Evolutionary conservation across 2,888 invertebrate species (phyloP).

Genomic region (Petrolisthes manimaculis): DNA sequence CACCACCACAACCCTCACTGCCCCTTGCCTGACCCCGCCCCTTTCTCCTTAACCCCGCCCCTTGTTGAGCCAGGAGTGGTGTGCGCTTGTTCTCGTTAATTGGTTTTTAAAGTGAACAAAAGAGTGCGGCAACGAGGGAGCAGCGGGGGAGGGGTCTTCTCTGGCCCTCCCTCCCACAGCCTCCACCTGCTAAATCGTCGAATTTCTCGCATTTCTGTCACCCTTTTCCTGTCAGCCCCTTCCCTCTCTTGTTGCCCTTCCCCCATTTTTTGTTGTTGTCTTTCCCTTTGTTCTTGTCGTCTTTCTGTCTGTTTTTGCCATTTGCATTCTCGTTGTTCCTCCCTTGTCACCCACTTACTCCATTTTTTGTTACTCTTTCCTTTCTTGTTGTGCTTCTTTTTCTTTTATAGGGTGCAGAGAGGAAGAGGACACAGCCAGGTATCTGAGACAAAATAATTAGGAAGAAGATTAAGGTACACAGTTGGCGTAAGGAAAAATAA

Average conservation of each 20-base stretch:
- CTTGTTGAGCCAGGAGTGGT: neutral
- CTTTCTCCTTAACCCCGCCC: slow-evolving; percentile 9
- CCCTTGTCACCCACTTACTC: neutral
- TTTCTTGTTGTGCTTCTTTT: neutral
- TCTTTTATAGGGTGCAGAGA: neutral
- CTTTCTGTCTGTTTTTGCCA: neutral
- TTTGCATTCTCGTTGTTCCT: neutral
- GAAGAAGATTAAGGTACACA: neutral
- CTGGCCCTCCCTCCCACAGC: neutral
- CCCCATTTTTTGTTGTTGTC: slow-evolving; percentile 35
- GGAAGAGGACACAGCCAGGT: neutral
- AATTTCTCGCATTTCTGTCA: slow-evolving; percentile 52
- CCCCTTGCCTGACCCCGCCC: neutral
- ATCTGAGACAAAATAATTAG: neutral
- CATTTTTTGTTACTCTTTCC: neutral
- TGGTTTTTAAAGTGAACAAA: slow-evolving; percentile 48
- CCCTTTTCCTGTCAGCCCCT: neutral
- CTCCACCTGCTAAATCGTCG: slow-evolving; percentile 22
- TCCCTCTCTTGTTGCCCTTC: slow-evolving; percentile 24
- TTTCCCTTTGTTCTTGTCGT: neutral
- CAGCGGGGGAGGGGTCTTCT: slow-evolving; percentile 23
- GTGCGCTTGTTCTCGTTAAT: slow-evolving; percentile 43
- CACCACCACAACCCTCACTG: neutral
- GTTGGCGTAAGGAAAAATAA: neutral
- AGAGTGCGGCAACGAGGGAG: slow-evolving; percentile 21